Conservation (phyloP, 2,113 vertebrate species). For the Callipepla squamata region DNA sequence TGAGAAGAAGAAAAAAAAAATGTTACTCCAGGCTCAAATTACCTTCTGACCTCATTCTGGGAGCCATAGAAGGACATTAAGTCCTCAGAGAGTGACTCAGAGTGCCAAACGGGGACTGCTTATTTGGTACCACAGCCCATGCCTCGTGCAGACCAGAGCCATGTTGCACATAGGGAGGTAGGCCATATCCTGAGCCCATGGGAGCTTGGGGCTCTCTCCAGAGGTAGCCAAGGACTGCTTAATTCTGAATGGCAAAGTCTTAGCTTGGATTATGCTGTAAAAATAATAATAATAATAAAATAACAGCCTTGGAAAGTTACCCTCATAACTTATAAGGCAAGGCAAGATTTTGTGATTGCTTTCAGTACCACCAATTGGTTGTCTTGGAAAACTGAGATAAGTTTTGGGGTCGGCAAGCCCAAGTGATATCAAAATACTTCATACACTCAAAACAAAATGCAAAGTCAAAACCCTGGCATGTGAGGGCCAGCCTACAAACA, state of each 20-base stretch:
- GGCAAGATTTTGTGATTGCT: not conserved
- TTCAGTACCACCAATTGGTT: not conserved
- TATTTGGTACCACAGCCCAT: not conserved
- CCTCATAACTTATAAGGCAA: not conserved
- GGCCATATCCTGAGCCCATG: rapidly evolving
- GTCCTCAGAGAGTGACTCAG: not conserved
- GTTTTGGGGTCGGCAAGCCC: not conserved
- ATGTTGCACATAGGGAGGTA: not conserved
- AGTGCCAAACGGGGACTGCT: not conserved
- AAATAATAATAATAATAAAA: not conserved
- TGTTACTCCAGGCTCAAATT: not conserved
- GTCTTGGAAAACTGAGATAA: not conserved
- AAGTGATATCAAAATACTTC: not conserved
- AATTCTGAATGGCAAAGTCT: not conserved
- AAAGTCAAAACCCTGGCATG: not conserved
- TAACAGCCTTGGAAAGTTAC: not conserved
- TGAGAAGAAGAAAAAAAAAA: not conserved
- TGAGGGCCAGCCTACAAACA: not conserved
- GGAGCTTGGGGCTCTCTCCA: not conserved
- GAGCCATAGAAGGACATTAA: not conserved
- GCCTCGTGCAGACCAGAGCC: not conserved
- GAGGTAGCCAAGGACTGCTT: not conserved
- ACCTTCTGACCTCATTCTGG: not conserved
- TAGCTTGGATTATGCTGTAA: not conserved
- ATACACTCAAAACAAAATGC: not conserved